Evolutionary conservation across 2,113 vertebrate genomes (phyloP), one percentile per base, ranked within the genome.

Genomic region (Nibea albiflora): DNA sequence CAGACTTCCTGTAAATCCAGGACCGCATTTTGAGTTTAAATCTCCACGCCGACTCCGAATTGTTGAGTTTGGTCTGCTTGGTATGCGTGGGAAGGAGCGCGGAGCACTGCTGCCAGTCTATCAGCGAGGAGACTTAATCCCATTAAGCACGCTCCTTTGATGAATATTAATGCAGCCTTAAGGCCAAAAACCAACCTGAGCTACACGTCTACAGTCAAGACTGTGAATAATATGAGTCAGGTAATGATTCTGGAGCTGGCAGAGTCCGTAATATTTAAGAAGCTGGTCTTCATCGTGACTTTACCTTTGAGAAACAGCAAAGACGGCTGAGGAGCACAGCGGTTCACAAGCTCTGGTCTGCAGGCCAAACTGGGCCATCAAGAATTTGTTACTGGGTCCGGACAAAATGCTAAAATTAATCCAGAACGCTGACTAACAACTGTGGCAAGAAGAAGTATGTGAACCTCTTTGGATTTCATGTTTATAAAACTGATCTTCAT

Each of bases 141-240:
- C 71, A 86, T 91, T 90, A 88, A 92, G 81, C 58, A 83, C 56
- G 11, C 68, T 76, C 63, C 53, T 84, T 80, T 81, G 87, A 88
- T 90, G 84, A 93, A 92, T 93, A 90, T 92, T 86, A 90, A 93
- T 89, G 81, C 69, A 50, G 73, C 83, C 80, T 89, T 64, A 61
- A 85, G 85, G 87, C 77, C 46, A 85, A 80, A 62, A 88, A 84
- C 62, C 85, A 39, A 39, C 77, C 31, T 67, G 57, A 78, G 31
- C 46, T 89, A 56, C 22, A 78, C 71, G 63, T 68, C 26, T 60
- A 47, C 31, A 86, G 78, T 79, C 68, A 71, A 74, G 42, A 60
- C 63, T 80, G 42, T 39, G 65, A 86, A 83, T 64, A 84, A 76
- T 31, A 86, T 14, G 15, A 89, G 72, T 58, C 80, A 78, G 80